These are phyloP conservation scores for Drosophila albomicans DNA, from an alignment of 1,140 invertebrate genomes.

Conservation along the genomic window DNA sequence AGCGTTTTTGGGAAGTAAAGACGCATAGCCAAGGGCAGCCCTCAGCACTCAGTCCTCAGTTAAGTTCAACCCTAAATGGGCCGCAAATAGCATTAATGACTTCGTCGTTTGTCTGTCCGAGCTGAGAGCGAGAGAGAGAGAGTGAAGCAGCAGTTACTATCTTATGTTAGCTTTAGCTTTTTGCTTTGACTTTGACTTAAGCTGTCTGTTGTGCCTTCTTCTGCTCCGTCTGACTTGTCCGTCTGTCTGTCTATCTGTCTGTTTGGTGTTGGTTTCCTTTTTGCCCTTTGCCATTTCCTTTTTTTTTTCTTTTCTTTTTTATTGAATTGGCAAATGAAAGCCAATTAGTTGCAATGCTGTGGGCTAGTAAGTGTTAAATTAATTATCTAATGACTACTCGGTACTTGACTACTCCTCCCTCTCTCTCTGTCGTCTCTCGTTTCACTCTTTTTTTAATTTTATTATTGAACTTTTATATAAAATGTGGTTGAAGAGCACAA, in stretches of 20 bases:
- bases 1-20: constrained; percentile 55
- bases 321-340: constrained; percentile 71
- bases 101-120: constrained; percentile 28
- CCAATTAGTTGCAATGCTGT: constrained; percentile 69
- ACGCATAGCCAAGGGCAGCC: constrained; percentile 14
- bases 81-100: constrained; percentile 76
- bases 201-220: constrained; percentile 41
- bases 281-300: constrained; percentile 31
- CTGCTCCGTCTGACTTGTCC: not conserved
- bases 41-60: not conserved
- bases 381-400: constrained; percentile 76
- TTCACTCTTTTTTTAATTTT: constrained; percentile 29
- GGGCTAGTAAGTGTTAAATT: constrained; percentile 75
- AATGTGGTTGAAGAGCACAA: constrained; percentile 47
- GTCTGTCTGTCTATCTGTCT: constrained; percentile 1
- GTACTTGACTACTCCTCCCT: constrained; percentile 24
- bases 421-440: too few relatives aligned
- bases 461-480: constrained; percentile 77
- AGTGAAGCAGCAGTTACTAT: constrained; percentile 14
- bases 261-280: constrained; percentile 15
- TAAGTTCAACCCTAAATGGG: constrained; percentile 47
- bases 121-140: not conserved
- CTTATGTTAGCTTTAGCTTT: constrained; percentile 26
- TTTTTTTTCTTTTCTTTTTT: constrained; percentile 34
- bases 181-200: constrained; percentile 50